Evolutionary conservation across 2,797 vertebrate genomes (phyloP).

Genomic region (Epinephelus malabaricus): DNA sequence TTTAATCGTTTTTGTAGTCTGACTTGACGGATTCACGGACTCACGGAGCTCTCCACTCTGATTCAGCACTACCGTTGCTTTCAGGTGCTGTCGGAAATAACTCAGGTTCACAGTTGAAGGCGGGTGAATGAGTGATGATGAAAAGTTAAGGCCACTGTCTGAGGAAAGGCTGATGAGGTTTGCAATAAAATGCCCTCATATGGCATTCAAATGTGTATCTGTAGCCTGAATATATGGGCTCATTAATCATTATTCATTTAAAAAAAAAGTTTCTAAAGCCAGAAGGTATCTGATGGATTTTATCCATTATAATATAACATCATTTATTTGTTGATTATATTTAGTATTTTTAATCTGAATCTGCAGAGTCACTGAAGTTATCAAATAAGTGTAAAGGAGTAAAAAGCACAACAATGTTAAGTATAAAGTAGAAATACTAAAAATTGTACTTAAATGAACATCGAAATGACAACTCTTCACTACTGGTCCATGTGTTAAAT

Average conservation of each 20-base stretch:
- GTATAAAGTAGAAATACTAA: no score
- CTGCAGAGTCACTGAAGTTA: no score
- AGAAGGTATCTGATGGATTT: no score
- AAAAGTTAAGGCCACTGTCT: neutral
- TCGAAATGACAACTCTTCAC: neutral
- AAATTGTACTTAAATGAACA: no score
- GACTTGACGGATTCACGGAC: constrained; percentile 10
- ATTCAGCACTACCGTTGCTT: constrained; percentile 19
- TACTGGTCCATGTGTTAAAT: neutral
- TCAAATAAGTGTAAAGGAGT: no score
- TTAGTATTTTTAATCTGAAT: no score
- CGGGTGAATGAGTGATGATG: neutral
- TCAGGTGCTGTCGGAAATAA: constrained; percentile 37
- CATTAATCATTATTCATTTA: no score
- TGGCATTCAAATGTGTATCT: neutral
- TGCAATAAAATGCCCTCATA: neutral
- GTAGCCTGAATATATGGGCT: no score
- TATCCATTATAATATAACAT: no score
- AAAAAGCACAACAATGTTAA: no score
- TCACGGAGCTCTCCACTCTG: neutral
- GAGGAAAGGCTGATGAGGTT: neutral
- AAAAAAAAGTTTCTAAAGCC: neutral
- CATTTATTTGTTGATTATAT: no score
- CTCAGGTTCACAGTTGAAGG: neutral
- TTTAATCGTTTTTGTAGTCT: accelerated